Evolutionary conservation across 2,888 invertebrate genomes (phyloP).

Genomic region (Criorhina ranunculi): DNA sequence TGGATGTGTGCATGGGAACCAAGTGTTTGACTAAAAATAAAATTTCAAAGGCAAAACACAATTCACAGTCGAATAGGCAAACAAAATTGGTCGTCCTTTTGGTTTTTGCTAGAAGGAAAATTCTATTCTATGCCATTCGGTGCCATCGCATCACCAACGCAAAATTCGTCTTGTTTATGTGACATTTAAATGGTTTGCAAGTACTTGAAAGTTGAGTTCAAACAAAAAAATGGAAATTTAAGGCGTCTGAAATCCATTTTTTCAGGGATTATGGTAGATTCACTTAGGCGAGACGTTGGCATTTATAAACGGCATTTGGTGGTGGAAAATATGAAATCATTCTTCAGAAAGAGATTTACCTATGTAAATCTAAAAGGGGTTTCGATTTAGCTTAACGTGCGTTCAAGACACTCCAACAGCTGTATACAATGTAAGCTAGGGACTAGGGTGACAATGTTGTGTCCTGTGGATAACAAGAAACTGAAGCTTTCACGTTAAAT

Average conservation of each 20-base stretch:
- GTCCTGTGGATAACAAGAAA: too few species aligned
- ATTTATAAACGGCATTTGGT: neutral
- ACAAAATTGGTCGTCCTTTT: constrained; percentile 3
- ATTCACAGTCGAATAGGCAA: neutral
- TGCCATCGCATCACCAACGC: neutral
- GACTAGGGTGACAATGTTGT: too few species aligned
- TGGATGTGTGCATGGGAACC: neutral
- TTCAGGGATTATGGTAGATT: constrained; percentile 7
- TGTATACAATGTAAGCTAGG: too few species aligned
- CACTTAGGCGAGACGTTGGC: constrained; percentile 6
- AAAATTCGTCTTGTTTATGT: neutral
- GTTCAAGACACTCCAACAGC: too few species aligned
- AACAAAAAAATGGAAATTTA: constrained; percentile 5
- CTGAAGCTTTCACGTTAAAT: too few species aligned
- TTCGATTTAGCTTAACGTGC: too few species aligned
- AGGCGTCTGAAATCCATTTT: neutral
- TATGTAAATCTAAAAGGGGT: neutral
- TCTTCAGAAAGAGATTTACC: neutral
- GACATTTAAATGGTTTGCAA: neutral
- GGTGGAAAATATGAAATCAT: neutral
- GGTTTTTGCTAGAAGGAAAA: neutral
- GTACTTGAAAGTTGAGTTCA: too few species aligned
- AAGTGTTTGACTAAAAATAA: neutral
- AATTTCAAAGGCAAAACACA: neutral
- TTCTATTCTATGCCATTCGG: neutral